These are phyloP conservation scores for Cerceris rybyensis DNA, from an alignment of 2,888 invertebrate genomes.

Conservation along the genomic window DNA sequence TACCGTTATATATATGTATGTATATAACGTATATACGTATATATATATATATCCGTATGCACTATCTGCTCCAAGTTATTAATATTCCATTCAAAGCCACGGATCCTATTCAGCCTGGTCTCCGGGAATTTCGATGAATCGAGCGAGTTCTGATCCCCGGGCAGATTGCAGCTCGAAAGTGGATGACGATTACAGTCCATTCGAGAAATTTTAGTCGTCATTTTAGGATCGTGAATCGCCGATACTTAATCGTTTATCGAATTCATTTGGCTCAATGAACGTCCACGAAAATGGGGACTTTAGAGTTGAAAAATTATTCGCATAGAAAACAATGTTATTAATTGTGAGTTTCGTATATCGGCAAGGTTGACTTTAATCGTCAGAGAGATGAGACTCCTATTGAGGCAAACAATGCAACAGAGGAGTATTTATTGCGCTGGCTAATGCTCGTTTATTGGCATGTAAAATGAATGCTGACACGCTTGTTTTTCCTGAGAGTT, in stretches of 20 bases:
- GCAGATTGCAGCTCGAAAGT: conserved; percentile 58
- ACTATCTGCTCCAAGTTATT: conserved; percentile 43
- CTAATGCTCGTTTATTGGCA: conserved; percentile 77
- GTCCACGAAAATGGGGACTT: no score
- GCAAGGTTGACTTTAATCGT: conserved; percentile 71
- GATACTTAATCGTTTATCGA: conserved; percentile 48
- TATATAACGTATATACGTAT: conserved; percentile 32
- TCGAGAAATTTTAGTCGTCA: conserved; percentile 69
- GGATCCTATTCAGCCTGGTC: conserved; percentile 34
- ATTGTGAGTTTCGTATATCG: no score
- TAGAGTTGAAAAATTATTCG: no score
- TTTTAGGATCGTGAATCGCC: conserved; percentile 59
- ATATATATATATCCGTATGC: conserved; percentile 25
- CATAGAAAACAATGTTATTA: no score
- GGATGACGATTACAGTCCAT: conserved; percentile 61
- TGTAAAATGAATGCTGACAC: conserved; percentile 76
- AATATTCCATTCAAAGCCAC: conserved; percentile 57
- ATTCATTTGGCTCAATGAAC: conserved; percentile 37
- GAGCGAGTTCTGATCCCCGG: conserved; percentile 44
- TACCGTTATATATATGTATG: no score
- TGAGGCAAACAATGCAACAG: conserved; percentile 68
- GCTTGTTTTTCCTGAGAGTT: conserved; percentile 63
- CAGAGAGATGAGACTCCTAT: conserved; percentile 56
- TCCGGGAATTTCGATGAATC: conserved; percentile 50
- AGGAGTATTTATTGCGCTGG: conserved; percentile 73